Evolutionary conservation across 2,888 invertebrate species (phyloP), one percentile per base, ranked within the genome.

Genomic region (Callinectes sapidus): DNA sequence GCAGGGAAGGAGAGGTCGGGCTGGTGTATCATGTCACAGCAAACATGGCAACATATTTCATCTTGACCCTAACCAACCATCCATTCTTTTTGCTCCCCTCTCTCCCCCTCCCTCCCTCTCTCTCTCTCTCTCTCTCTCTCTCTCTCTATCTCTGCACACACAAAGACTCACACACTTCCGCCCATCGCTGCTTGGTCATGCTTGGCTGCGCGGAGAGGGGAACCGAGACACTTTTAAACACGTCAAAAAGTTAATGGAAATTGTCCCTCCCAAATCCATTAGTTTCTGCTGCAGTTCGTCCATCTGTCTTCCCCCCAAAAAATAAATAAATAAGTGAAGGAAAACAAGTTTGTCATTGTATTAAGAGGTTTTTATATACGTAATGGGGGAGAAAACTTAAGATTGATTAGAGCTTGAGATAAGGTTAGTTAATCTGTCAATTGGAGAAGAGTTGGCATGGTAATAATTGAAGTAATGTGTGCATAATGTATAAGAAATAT

Each of bases 211-310:
- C 71, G 8, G 10, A 18, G 28, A 71, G 28, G 28, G 71, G 71
- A 28, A 71, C n/a, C 23, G 28, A 10, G 13, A 28, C 8, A 61
- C 28, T 71, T 13, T 71, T 32, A 81, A 81, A 81, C 14, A 18
- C n/a, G 81, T 81, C 32, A 32, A 32, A 71, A 35, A 81, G 81
- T 81, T 81, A 81, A 81, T 81, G 81, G 81, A 35, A 81, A 81
- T 81, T 81, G 81, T 81, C 81, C 35, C 81, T n/a, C 81, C 2
- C 14, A 81, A 81, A 28, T 71, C 81, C 81, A 81, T 81, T 81
- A 81, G 28, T 77, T 77, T 28, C 48, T 28, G 28, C n/a, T 6
- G 28, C 71, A 18, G 61, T 28, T n/a, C 71, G n/a, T 71, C 28
- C 28, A 35, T 81, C 81, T 81, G 71, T n/a, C 6, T 77, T 23